Base-by-base conservation (phyloP, 2,797 vertebrate species). In the Rhincodon typus region DNA sequence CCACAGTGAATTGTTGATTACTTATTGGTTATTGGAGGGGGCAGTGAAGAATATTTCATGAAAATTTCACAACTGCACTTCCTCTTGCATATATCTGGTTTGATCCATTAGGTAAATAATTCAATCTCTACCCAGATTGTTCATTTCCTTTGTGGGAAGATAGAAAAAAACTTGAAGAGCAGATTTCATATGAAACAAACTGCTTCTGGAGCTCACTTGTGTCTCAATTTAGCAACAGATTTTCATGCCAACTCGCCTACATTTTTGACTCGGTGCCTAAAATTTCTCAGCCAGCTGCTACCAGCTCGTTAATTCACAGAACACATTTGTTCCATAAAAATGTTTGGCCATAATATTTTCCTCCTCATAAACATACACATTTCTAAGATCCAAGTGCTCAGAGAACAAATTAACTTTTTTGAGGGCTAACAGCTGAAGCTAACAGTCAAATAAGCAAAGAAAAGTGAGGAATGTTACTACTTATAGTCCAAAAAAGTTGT, bases 251-350 rank as follows among this genome's bases (percentile, higher is more conserved):
- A n/a, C 19, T 30, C 6, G 30, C 30, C 94, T 74, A 95, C 67
- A 95, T 95, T 77, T 95, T 95, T 95, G 94, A 95, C 94, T 53
- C 30, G 42, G 46, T 95, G 94, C 67, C 94, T 95, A 95, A 95
- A 95, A 95, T 95, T 95, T 95, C 94, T 50, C 94, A 95, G 53
- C 69, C 94, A 95, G 94, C 69, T 95, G 94, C 70, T 95, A 95
- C 70, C 72, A 25, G 1, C 94, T 77, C 46, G 42, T 53, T 95
- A 95, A 95, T 95, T 95, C 94, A 95, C 94, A 95, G 70, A n/a
- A n/a, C n/a, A n/a, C n/a, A n/a, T n/a, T n/a, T n/a, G 42, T 53
- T 95, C 69, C 30, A 77, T 74, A 53, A 77, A 91, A 95, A 77
- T 30, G 94, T 38, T 95, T 95, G 50, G 72, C 69, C 53, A 27